phyloP scores from a whole-genome alignment of 1,140 invertebrate species.

The Nomia melanderi region DNA sequence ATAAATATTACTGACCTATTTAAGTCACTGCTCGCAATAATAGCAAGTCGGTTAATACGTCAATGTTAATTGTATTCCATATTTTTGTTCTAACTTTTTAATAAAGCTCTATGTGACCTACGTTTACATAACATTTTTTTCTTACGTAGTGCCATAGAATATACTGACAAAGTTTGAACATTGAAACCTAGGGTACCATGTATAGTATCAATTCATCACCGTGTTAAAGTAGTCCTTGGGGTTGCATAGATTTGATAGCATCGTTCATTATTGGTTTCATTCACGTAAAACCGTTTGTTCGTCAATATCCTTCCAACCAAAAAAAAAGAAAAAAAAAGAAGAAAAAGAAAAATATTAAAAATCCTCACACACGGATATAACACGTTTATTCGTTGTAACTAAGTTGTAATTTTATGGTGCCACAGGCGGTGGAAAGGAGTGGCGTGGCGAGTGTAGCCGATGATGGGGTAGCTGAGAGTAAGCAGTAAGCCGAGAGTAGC shows the following conservation, averaged over 20 bases:
- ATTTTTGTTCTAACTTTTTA: too few relatives aligned
- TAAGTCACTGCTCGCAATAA: too few relatives aligned
- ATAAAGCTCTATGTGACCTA: too few relatives aligned
- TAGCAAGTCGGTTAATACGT: too few relatives aligned
- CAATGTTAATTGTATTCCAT: too few relatives aligned
- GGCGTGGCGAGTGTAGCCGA: constrained; percentile 79
- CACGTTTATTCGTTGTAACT: constrained; percentile 72
- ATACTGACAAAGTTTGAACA: too few relatives aligned
- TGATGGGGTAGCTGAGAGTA: constrained; percentile 80
- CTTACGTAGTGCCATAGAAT: too few relatives aligned
- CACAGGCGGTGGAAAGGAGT: constrained; percentile 81
- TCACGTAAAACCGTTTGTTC: constrained; percentile 23
- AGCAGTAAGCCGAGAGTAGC: constrained; percentile 79
- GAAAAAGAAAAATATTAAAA: constrained; percentile 32
- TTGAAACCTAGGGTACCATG: too few relatives aligned
- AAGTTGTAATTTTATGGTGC: constrained; percentile 81
- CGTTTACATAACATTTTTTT: too few relatives aligned
- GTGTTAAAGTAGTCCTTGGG: not conserved
- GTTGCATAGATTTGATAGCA: not conserved
- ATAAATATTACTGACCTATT: too few relatives aligned
- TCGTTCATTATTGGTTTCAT: constrained; percentile 9
- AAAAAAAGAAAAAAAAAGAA: constrained; percentile 32
- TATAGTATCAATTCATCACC: not conserved
- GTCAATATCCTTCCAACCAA: constrained; percentile 32
- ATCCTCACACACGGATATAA: constrained; percentile 68